Percentiles rank a stretch among this genome's conserved stretches.
Evolutionary conservation across 2,113 vertebrate genomes (phyloP).

Genomic region (Xenus cinereus): DNA sequence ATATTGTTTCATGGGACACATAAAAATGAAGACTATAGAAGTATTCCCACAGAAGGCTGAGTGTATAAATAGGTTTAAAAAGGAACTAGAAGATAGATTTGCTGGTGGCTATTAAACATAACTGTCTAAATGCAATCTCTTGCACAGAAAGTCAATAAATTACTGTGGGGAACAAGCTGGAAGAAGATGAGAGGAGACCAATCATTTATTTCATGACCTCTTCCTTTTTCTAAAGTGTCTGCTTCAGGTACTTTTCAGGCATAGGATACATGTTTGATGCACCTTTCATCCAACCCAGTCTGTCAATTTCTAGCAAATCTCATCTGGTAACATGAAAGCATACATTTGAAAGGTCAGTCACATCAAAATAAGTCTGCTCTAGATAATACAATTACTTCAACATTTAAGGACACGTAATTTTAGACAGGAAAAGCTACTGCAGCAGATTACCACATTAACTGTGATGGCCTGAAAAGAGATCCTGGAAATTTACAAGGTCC

Average conservation of each 20-base stretch:
- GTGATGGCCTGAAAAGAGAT: background rate
- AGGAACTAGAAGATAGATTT: background rate
- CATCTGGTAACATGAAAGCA: background rate
- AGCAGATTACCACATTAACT: background rate
- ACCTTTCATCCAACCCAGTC: background rate
- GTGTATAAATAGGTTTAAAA: background rate
- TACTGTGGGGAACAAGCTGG: background rate
- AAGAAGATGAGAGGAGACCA: background rate
- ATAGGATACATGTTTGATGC: accelerated
- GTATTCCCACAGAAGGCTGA: background rate
- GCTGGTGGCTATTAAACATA: background rate
- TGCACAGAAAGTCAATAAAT: background rate
- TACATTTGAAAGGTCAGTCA: background rate
- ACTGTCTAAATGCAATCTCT: background rate
- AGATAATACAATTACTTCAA: background rate
- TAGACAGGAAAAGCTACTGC: background rate
- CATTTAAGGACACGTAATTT: background rate
- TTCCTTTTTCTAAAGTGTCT: background rate
- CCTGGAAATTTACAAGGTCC: background rate
- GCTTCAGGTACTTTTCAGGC: background rate
- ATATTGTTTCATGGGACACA: background rate
- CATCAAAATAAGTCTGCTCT: background rate
- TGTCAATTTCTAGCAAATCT: background rate
- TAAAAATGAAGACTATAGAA: background rate
- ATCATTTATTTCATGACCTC: background rate